Conservation (phyloP, 2,113 vertebrate species). For the Sinocyclocheilus anophthalmus region DNA sequence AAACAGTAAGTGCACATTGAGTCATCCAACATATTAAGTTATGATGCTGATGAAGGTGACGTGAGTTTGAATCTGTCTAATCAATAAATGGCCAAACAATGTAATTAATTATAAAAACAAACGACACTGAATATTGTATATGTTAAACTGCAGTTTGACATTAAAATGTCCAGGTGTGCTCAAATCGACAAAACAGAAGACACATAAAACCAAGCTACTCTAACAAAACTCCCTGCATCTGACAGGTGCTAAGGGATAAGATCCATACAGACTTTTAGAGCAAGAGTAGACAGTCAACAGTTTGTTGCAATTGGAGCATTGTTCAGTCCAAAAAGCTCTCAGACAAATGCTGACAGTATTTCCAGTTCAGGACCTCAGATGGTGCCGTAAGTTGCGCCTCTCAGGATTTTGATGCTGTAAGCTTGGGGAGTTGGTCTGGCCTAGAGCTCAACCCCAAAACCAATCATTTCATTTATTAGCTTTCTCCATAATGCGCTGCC, state of each 20-base stretch:
- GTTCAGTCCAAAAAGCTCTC: slow-evolving; percentile 19
- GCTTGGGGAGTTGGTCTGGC: slow-evolving; percentile 50
- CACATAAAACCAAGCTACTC: background rate
- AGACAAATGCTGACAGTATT: slow-evolving; percentile 7
- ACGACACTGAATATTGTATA: background rate
- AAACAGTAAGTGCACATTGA: background rate
- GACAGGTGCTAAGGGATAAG: background rate
- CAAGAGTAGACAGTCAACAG: background rate
- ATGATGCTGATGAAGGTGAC: background rate
- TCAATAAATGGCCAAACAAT: slow-evolving; percentile 3
- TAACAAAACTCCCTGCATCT: background rate
- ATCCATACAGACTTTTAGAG: slow-evolving; percentile 16
- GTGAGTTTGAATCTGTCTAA: background rate
- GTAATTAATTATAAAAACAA: background rate
- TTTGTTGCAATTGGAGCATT: background rate
- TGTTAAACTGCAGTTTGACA: background rate
- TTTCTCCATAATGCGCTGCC: slow-evolving; percentile 54
- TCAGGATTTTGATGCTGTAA: slow-evolving; percentile 29
- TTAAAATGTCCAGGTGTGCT: background rate
- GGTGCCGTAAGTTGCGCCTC: slow-evolving; percentile 25
- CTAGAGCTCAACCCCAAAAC: slow-evolving; percentile 56
- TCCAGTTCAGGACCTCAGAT: slow-evolving; percentile 10
- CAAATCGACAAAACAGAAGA: background rate
- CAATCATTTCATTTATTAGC: slow-evolving; percentile 61
- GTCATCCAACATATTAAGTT: background rate